These are phyloP conservation scores for Bembecia ichneumoniformis DNA, from an alignment of 2,888 invertebrate genomes.

Conservation along the genomic window DNA sequence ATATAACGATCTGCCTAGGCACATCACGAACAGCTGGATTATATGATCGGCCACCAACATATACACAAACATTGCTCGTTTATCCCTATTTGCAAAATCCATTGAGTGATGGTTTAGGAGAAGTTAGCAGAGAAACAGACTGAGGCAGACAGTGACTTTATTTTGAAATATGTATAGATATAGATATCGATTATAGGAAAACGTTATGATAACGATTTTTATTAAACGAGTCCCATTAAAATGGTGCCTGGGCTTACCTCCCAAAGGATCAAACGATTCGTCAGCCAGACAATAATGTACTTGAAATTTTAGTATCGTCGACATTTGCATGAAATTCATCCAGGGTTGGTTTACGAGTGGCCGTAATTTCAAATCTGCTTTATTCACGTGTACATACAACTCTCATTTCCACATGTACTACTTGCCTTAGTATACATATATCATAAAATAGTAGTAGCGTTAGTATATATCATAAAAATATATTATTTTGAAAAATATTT, in stretches of 20 bases:
- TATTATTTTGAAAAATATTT: too few relatives aligned
- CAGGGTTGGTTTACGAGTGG: constrained; percentile 32
- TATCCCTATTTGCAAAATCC: too few relatives aligned
- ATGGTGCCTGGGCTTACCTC: background rate
- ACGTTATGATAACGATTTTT: too few relatives aligned
- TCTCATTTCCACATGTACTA: constrained; percentile 1
- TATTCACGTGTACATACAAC: constrained; percentile 20
- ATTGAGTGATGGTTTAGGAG: too few relatives aligned
- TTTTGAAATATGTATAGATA: background rate
- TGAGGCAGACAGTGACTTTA: too few relatives aligned
- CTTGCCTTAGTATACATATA: background rate
- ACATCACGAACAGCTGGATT: too few relatives aligned
- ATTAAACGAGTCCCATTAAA: background rate
- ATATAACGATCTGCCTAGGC: too few relatives aligned
- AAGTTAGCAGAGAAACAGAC: too few relatives aligned
- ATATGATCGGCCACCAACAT: too few relatives aligned
- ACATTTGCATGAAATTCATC: constrained; percentile 46
- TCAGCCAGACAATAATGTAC: constrained; percentile 15
- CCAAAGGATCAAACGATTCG: constrained; percentile 10
- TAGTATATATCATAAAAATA: too few relatives aligned
- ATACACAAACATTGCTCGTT: too few relatives aligned
- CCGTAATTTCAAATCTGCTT: constrained; percentile 29
- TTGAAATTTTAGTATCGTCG: constrained; percentile 20
- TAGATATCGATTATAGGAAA: background rate
- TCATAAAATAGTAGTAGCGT: too few relatives aligned